A percentile compares a stretch with the other conserved stretches of the same genome.
Evolutionary conservation across 2,888 invertebrate genomes (phyloP).

Genomic region (Leucania comma): DNA sequence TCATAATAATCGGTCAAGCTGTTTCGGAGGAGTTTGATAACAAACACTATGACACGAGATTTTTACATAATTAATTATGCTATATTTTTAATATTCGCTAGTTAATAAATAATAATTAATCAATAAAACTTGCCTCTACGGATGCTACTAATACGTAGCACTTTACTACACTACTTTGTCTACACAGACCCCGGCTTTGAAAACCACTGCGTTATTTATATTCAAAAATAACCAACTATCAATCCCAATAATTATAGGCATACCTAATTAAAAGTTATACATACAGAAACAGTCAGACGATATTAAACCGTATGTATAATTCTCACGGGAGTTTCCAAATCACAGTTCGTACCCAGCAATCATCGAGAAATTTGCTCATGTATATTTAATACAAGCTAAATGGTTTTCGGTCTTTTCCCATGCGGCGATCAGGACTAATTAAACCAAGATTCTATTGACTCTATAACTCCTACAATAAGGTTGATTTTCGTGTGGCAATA

Average conservation of each 20-base stretch:
- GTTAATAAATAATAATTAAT: too few species aligned
- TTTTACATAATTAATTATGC: too few species aligned
- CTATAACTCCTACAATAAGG: slow-evolving; percentile 63
- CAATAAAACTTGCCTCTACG: slow-evolving; percentile 1
- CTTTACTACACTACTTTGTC: background rate
- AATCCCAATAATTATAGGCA: slow-evolving; percentile 28
- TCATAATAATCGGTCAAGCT: too few species aligned
- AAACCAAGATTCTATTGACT: slow-evolving; percentile 62
- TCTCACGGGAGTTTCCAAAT: slow-evolving; percentile 82
- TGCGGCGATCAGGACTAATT: slow-evolving; percentile 81
- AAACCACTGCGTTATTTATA: background rate
- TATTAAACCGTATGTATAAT: slow-evolving; percentile 70
- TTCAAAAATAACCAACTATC: background rate
- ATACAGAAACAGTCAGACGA: slow-evolving; percentile 51
- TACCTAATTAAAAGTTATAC: slow-evolving; percentile 47
- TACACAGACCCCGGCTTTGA: background rate
- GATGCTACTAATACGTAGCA: slow-evolving; percentile 36
- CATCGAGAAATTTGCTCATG: slow-evolving; percentile 83
- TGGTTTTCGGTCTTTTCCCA: slow-evolving; percentile 86
- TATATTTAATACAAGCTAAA: slow-evolving; percentile 86
- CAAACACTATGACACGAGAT: too few species aligned
- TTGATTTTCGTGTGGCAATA: slow-evolving; percentile 57
- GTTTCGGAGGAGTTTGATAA: too few species aligned
- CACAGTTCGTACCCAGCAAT: slow-evolving; percentile 83
- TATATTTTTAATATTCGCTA: too few species aligned